Conservation (phyloP, 2,797 vertebrate genomes). For the Bradypodion pumilum region DNA sequence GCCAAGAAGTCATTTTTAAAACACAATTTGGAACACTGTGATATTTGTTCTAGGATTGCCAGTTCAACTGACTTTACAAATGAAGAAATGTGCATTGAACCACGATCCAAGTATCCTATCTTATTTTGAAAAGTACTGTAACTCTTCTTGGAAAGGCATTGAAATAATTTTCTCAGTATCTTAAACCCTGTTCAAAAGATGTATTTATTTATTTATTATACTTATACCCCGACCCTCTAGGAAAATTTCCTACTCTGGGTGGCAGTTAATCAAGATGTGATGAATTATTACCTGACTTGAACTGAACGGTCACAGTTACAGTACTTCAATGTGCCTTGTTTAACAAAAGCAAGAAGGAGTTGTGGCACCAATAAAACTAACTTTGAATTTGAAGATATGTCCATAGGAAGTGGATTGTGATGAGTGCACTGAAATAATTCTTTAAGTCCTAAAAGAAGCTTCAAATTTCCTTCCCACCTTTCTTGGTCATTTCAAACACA, state of each 20-base stretch:
- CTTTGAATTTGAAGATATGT: too few relatives aligned
- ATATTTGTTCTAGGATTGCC: constrained; percentile 1
- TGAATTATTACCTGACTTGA: background rate
- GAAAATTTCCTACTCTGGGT: too few relatives aligned
- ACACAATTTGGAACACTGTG: background rate
- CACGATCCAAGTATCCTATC: background rate
- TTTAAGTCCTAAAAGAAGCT: too few relatives aligned
- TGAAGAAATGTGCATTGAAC: background rate
- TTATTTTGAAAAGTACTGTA: constrained; percentile 1
- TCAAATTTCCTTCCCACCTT: too few relatives aligned
- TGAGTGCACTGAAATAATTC: too few relatives aligned
- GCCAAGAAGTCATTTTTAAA: constrained; percentile 53
- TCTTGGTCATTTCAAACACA: too few relatives aligned
- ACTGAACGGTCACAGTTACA: background rate
- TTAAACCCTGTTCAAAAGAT: background rate
- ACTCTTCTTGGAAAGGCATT: background rate
- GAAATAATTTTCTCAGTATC: background rate
- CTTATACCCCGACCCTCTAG: too few relatives aligned
- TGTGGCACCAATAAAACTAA: too few relatives aligned
- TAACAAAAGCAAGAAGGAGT: too few relatives aligned
- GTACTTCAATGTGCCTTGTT: background rate
- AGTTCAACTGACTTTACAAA: background rate
- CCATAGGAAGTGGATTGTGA: too few relatives aligned
- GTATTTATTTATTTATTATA: too few relatives aligned
- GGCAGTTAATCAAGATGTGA: background rate